Evolutionary conservation across 2,888 invertebrate species (phyloP), one percentile per base, ranked within the genome.

Genomic region (Mimas tiliae): DNA sequence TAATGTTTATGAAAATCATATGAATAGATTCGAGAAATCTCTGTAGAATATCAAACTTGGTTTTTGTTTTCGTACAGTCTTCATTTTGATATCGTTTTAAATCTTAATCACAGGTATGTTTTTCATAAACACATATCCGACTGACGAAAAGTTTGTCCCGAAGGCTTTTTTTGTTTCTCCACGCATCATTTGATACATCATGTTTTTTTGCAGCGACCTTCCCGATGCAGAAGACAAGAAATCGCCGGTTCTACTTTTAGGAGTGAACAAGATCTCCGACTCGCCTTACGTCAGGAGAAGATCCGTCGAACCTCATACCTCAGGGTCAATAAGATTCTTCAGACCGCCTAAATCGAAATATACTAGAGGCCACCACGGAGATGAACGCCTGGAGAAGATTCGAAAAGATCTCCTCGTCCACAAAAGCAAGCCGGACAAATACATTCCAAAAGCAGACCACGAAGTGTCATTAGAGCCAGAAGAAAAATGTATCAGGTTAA

Each of bases 181-280:
- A 58, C 48, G 47, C 68, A 69, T 64, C 16, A 69, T 72, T 65
- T 73, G 68, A 77, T 66, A 58, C 34, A 33, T 58, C 48, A 58
- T 65, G 48, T 65, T 65, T 65, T 47, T 79, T 92, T 91, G 62
- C 94, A 95, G 95, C 81, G 95, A 95, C 78, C 91, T 95, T 67
- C 95, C 95, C 34, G 95, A 95, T 82, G 91, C 93, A 77, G 94
- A 94, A 76, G 95, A 95, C 75, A 94, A 94, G 79, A 94, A 95
- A 72, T 94, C 95, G 64, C 93, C 94, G 11, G 95, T 95, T 63
- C 91, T 95, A 68, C 94, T 95, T 64, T 84, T 95, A 81, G 95
- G 95, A 69, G 95, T 95, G 69, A 95, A 94, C 84, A 95, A 95
- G 82, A 94, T 89, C 75, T 87, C 90, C 6, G 93, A 93, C 69